A percentile compares a stretch with the other conserved stretches of the same genome.
These are phyloP conservation scores for Cololabis saira DNA, from an alignment of 2,113 vertebrate genomes.

Conservation along the genomic window DNA sequence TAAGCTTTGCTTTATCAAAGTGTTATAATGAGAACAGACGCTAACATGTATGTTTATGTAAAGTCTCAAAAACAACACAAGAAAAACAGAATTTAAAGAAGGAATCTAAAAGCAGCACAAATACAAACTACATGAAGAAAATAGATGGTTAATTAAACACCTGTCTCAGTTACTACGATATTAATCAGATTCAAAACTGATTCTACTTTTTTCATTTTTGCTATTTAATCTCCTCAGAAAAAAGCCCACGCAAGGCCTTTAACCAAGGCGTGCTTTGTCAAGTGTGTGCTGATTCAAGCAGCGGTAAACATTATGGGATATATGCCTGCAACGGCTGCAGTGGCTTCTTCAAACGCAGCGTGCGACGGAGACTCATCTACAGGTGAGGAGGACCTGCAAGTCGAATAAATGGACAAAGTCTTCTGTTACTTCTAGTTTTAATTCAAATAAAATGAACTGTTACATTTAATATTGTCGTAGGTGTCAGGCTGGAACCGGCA, in stretches of 20 bases:
- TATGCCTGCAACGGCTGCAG: slow-evolving; percentile 96
- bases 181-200: too few species aligned
- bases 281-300: slow-evolving; percentile 94
- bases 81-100: too few species aligned
- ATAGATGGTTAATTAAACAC: too few species aligned
- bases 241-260: slow-evolving; percentile 67
- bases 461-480: slow-evolving; percentile 62
- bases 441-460: not conserved
- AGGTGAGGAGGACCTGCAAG: slow-evolving; percentile 75
- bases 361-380: slow-evolving; percentile 91
- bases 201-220: not conserved
- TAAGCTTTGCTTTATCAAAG: not conserved
- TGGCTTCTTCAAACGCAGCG: slow-evolving; percentile 96
- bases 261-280: slow-evolving; percentile 85
- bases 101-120: too few species aligned
- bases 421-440: not conserved
- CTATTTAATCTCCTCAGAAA: slow-evolving; percentile 56
- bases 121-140: too few species aligned
- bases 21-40: too few species aligned
- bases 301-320: slow-evolving; percentile 94
- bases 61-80: too few species aligned
- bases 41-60: too few species aligned
- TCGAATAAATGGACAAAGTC: too few species aligned
- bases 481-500: slow-evolving; percentile 91
- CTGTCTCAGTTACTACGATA: too few species aligned